A percentile compares a stretch with the other conserved stretches of the same genome.
These are phyloP conservation scores for Drosophila eugracilis DNA, from an alignment of 1,140 invertebrate species.

Conservation along the genomic window DNA sequence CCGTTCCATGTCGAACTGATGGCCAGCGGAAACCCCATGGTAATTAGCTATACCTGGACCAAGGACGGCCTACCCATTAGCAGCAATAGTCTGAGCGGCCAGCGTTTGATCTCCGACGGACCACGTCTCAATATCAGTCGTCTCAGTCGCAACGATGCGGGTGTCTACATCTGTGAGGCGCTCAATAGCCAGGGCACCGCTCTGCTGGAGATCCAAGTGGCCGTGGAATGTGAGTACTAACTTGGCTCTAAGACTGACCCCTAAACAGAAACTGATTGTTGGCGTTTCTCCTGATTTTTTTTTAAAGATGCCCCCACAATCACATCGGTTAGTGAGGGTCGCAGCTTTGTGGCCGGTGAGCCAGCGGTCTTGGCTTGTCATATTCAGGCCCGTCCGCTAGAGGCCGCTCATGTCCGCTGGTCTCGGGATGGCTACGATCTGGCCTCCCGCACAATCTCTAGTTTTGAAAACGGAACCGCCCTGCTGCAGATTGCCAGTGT, in stretches of 20 bases:
- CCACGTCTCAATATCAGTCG: constrained; percentile 93
- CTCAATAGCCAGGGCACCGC: constrained; percentile 94
- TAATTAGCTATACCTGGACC: constrained; percentile 94
- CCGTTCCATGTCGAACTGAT: constrained; percentile 91
- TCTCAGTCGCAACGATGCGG: constrained; percentile 92
- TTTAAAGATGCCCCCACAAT: constrained; percentile 89
- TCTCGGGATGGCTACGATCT: constrained; percentile 90
- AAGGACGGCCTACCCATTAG: constrained; percentile 91
- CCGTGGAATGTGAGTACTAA: constrained; percentile 94
- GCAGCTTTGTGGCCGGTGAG: constrained; percentile 90
- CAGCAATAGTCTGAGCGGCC: constrained; percentile 80
- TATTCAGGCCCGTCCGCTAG: constrained; percentile 93
- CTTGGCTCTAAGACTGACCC: neutral
- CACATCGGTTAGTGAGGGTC: constrained; percentile 89
- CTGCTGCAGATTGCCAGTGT: constrained; percentile 92
- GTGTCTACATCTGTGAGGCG: constrained; percentile 94
- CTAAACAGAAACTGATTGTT: neutral
- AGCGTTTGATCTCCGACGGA: constrained; percentile 90
- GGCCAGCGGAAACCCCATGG: constrained; percentile 94
- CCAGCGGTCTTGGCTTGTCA: constrained; percentile 94
- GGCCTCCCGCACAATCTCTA: constrained; percentile 87
- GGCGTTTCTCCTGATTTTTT: neutral
- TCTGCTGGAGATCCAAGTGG: constrained; percentile 91
- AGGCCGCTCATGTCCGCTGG: constrained; percentile 94
- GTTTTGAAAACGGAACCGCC: constrained; percentile 91